Evolutionary conservation across 2,113 vertebrate genomes (phyloP).

Genomic region (Lagopus leucura): DNA sequence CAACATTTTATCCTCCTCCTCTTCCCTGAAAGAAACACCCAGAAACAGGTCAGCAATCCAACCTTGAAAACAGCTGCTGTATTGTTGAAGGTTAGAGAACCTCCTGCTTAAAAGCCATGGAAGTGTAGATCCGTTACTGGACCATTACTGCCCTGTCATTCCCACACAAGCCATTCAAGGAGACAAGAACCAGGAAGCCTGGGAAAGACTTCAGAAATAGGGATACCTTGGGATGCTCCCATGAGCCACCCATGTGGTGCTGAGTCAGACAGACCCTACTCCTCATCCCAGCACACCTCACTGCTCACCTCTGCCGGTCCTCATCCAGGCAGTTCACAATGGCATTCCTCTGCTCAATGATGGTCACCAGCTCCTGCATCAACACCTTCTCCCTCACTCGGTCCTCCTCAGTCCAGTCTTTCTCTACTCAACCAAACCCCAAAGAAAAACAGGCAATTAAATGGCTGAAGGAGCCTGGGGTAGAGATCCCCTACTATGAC

Average conservation of each 20-base stretch:
- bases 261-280: background rate
- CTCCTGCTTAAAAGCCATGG: background rate
- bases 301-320: constrained; percentile 89
- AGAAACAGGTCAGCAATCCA: constrained; percentile 27
- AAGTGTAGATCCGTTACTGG: background rate
- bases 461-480: background rate
- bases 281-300: background rate
- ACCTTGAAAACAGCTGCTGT: background rate
- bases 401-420: constrained; percentile 87
- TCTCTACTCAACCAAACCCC: constrained; percentile 76
- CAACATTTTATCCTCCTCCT: constrained; percentile 88
- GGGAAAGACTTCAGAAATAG: background rate
- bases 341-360: constrained; percentile 91
- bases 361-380: constrained; percentile 87
- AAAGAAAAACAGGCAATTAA: background rate
- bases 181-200: background rate
- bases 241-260: rapidly evolving
- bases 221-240: background rate
- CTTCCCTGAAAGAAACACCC: constrained; percentile 82
- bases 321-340: constrained; percentile 91
- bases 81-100: constrained; percentile 10
- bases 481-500: background rate
- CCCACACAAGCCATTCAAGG: background rate
- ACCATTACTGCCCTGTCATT: background rate
- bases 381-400: constrained; percentile 83